Evolutionary conservation across 2,797 vertebrate species (phyloP).

Genomic region (Zalophus californianus): DNA sequence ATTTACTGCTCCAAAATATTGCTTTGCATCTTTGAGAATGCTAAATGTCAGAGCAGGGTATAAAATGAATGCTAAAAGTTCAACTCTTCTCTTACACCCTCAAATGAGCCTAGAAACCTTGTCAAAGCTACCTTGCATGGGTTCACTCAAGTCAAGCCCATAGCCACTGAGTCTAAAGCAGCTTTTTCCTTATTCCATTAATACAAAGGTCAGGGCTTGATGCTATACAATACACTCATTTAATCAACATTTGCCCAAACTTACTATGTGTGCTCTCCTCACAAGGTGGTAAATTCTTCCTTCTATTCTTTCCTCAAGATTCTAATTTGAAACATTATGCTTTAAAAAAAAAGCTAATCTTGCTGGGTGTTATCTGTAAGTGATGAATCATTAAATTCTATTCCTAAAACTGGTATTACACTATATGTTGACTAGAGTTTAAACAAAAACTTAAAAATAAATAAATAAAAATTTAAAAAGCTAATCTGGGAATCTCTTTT

Average conservation of each 20-base stretch:
- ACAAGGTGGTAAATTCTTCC: not conserved
- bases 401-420: not conserved
- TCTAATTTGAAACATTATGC: not conserved
- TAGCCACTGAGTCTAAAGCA: not conserved
- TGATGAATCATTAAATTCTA: not conserved
- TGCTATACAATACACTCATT: not conserved
- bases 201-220: not conserved
- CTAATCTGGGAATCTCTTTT: not conserved
- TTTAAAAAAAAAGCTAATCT: not conserved
- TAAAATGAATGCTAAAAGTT: not conserved
- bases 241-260: not conserved
- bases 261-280: not conserved
- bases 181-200: not conserved
- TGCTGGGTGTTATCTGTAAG: not conserved
- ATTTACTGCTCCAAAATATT: not conserved
- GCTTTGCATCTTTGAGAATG: not conserved
- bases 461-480: not conserved
- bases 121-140: not conserved
- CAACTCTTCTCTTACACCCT: not conserved
- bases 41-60: not conserved
- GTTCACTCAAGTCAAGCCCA: not conserved
- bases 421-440: not conserved
- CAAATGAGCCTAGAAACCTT: not conserved
- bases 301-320: slow-evolving; percentile 11
- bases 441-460: not conserved